Evolutionary conservation across 1,140 invertebrate species (phyloP), one percentile per base, ranked within the genome.

Genomic region (Lepidurus couesii): DNA sequence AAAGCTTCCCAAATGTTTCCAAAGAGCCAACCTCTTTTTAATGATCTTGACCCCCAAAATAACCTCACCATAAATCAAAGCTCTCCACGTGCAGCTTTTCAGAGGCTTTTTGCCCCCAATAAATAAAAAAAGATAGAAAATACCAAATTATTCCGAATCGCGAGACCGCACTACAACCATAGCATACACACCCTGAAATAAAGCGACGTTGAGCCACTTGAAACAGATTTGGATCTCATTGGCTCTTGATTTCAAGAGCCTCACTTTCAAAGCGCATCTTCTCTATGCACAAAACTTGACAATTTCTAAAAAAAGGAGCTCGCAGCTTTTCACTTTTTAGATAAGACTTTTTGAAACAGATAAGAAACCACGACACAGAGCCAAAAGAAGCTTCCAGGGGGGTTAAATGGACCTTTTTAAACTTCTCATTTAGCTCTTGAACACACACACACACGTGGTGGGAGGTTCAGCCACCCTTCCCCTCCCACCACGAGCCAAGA

Each of bases 11-110:
- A 34, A 34, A 34, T 34, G 34, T 34, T 34, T 34, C 34, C 34
- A 34, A 3, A 34, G 34, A 34, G 34, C 3, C 34, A 34, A 34
- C 34, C 53, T 9, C 53, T 65, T 65, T 65, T 65, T 65, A 65
- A 65, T 65, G 53, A 65, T 21, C 53, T 65, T 65, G 53, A 65
- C 53, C 53, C 53, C 53, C 13, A 65, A 65, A 65, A 65, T 65
- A 65, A 65, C 53, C 53, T 65, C n/a, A n/a, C 9, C 53, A 65
- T 65, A 65, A 65, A 65, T 65, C 53, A 65, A 21, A 65, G 9
- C 53, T 13, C 8, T n/a, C 16, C 53, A 65, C 53, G 53, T 21
- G 53, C 53, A 65, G 13, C 53, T 16, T 21, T 47, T 8, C 45
- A 47, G 10, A 47, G 10, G 10, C 3, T 7, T 47, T 47, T 47